Conservation (phyloP, 2,888 invertebrate genomes). For the Zygaena filipendulae region DNA sequence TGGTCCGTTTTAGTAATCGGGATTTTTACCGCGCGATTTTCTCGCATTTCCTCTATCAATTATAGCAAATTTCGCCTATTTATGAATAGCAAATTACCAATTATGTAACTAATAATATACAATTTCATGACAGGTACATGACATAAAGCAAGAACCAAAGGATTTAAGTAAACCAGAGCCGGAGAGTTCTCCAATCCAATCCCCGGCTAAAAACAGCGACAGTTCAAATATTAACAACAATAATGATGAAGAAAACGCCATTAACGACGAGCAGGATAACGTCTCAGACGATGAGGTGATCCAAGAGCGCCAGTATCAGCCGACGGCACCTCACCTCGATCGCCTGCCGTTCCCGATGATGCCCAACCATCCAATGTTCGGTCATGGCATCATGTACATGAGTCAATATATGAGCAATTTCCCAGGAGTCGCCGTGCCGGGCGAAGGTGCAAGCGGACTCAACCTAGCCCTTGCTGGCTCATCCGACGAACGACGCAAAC, state of each 20-base stretch:
- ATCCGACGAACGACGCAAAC: conserved; percentile 90
- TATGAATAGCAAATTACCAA: too few relatives aligned
- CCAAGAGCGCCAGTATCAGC: conserved; percentile 50
- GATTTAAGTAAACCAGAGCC: conserved; percentile 52
- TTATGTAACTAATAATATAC: neutral
- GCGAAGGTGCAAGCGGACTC: conserved; percentile 68
- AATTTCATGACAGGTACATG: conserved; percentile 44
- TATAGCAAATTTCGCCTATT: too few relatives aligned
- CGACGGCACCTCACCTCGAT: conserved; percentile 51
- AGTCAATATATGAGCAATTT: conserved; percentile 80
- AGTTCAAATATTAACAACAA: conserved; percentile 59
- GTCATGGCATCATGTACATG: conserved; percentile 93
- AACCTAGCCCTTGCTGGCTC: conserved; percentile 73
- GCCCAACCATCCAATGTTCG: conserved; percentile 86
- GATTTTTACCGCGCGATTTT: too few relatives aligned
- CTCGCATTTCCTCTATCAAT: too few relatives aligned
- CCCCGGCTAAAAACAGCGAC: conserved; percentile 67
- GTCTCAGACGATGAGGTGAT: conserved; percentile 58
- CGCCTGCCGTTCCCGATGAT: conserved; percentile 80
- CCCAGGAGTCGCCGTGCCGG: conserved; percentile 65
- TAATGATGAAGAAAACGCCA: conserved; percentile 59
- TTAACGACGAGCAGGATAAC: conserved; percentile 61
- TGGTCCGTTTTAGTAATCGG: too few relatives aligned
- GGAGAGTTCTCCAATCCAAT: conserved; percentile 53
- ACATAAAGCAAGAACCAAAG: conserved; percentile 65